phyloP scores from a whole-genome alignment of 2,113 vertebrate species.

The Formicarius rufipectus region DNA sequence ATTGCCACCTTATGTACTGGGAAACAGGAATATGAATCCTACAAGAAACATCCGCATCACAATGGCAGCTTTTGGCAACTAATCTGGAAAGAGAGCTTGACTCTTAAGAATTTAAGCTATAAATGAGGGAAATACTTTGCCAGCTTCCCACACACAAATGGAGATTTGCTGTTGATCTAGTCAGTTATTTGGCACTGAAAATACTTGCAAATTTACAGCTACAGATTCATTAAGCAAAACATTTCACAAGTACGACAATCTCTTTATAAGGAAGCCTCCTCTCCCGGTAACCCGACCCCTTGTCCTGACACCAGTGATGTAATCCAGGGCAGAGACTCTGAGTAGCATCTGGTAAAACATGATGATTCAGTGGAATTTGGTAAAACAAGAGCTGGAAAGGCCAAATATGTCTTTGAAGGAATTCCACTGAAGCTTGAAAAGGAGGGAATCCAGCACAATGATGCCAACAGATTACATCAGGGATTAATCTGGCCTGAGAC shows the following conservation, averaged over 20 bases:
- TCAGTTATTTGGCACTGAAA: neutral
- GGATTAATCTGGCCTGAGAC: conserved; percentile 28
- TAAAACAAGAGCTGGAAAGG: conserved; percentile 43
- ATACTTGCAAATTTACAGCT: neutral
- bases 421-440: conserved; percentile 16
- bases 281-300: neutral
- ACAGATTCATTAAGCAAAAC: conserved; percentile 1
- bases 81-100: neutral
- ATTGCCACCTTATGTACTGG: neutral
- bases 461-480: conserved; percentile 44
- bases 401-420: conserved; percentile 27
- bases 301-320: conserved; percentile 23
- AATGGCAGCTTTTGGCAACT: neutral
- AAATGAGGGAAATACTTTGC: neutral
- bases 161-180: neutral
- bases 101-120: neutral
- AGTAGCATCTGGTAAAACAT: conserved; percentile 49
- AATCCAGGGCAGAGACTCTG: neutral
- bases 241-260: neutral
- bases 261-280: neutral
- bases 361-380: conserved; percentile 55
- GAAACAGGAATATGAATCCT: fast-evolving
- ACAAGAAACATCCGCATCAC: fast-evolving
- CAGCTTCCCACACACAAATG: neutral
- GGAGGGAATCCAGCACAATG: neutral